Evolutionary conservation across 2,888 invertebrate species (phyloP).

Genomic region (Machimus atricapillus): DNA sequence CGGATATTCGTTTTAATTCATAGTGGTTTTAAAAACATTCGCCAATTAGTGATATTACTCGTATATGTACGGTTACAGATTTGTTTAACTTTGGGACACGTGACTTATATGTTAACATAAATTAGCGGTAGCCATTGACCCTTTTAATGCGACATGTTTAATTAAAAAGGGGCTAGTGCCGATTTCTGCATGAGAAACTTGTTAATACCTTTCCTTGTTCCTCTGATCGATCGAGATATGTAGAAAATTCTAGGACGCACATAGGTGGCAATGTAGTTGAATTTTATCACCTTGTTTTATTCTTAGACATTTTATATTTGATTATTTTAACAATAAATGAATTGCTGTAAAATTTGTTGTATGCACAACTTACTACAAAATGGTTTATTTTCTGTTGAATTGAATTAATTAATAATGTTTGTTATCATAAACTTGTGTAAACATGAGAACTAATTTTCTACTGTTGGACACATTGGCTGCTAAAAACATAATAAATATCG

Average conservation of each 20-base stretch:
- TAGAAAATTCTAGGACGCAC: background rate
- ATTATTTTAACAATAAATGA: too few relatives aligned
- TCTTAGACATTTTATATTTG: too few relatives aligned
- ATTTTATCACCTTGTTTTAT: background rate
- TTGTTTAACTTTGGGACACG: background rate
- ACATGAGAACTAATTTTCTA: too few relatives aligned
- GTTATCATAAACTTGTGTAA: too few relatives aligned
- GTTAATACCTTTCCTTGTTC: background rate
- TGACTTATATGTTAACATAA: background rate
- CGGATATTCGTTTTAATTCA: background rate
- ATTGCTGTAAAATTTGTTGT: too few relatives aligned
- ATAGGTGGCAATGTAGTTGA: too few relatives aligned
- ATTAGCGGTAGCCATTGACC: background rate
- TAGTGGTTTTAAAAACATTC: background rate
- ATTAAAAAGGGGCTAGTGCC: background rate
- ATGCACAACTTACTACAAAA: too few relatives aligned
- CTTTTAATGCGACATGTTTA: background rate
- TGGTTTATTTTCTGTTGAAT: too few relatives aligned
- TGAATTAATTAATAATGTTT: too few relatives aligned
- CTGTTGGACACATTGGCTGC: too few relatives aligned
- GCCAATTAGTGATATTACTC: background rate
- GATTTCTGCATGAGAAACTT: background rate
- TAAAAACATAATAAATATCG: too few relatives aligned
- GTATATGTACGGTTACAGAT: background rate
- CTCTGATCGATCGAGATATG: background rate